Evolutionary conservation across 2,888 invertebrate genomes (phyloP).

Genomic region (Pterobdella sp.): DNA sequence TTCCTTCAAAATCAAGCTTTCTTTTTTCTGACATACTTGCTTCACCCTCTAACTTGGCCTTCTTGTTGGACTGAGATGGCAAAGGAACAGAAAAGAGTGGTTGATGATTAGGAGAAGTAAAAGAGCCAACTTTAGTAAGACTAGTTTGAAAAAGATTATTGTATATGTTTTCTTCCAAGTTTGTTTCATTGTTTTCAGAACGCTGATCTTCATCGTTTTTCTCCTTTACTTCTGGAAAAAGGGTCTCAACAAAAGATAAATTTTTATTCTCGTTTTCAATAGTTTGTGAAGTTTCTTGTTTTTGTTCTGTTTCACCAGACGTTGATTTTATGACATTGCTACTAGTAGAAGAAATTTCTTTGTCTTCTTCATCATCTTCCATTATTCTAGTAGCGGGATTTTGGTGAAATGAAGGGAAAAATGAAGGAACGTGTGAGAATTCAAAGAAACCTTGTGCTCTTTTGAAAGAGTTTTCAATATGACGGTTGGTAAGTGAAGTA

Average conservation of each 20-base stretch:
- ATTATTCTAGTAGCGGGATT: neutral
- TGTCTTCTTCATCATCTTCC: constrained; percentile 5
- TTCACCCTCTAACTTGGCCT: too few relatives aligned
- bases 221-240: neutral
- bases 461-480: neutral
- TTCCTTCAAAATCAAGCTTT: too few relatives aligned
- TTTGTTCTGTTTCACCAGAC: neutral
- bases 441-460: neutral
- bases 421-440: neutral
- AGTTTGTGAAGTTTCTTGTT: neutral
- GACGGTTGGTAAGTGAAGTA: neutral
- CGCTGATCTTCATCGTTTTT: neutral
- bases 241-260: neutral
- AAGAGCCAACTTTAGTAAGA: neutral
- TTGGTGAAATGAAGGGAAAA: neutral
- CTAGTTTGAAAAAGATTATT: too few relatives aligned
- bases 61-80: too few relatives aligned
- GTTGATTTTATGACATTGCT: neutral
- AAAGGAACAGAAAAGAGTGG: neutral
- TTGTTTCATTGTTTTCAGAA: neutral
- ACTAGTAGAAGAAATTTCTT: neutral
- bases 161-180: too few relatives aligned
- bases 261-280: neutral
- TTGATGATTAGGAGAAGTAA: neutral
- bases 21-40: too few relatives aligned